Percentiles rank a stretch among this genome's conserved stretches.
These are phyloP conservation scores for Halichoeres trimaculatus DNA, from an alignment of 2,113 vertebrate species.

Conservation along the genomic window DNA sequence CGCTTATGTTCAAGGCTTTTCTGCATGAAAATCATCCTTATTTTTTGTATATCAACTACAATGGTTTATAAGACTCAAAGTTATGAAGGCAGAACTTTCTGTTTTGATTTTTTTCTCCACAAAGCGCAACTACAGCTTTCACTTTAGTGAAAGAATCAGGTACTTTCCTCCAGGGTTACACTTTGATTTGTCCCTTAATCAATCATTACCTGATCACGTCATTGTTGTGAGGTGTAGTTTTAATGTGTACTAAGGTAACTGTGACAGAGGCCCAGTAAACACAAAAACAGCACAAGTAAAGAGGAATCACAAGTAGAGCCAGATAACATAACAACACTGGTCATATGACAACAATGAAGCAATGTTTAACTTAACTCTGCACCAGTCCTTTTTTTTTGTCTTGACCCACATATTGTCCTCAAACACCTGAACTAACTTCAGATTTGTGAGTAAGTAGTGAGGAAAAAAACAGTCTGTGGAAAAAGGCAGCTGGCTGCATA, in stretches of 20 bases:
- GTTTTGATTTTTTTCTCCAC: too few species aligned
- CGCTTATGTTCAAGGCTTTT: too few species aligned
- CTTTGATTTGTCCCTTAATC: too few species aligned
- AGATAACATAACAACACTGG: not conserved
- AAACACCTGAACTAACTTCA: not conserved
- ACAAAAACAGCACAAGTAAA: not conserved
- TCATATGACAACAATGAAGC: constrained; percentile 20
- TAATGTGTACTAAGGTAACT: not conserved
- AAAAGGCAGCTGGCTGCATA: not conserved
- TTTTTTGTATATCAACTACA: too few species aligned
- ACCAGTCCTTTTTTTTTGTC: not conserved
- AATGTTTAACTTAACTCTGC: constrained; percentile 4
- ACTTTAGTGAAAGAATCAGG: too few species aligned
- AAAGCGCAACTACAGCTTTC: too few species aligned
- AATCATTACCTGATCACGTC: too few species aligned
- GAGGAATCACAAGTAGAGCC: not conserved
- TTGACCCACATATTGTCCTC: not conserved
- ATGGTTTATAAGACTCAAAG: too few species aligned
- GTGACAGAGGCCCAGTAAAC: not conserved
- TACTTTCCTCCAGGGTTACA: too few species aligned
- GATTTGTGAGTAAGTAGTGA: not conserved
- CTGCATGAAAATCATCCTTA: too few species aligned
- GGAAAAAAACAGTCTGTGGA: not conserved
- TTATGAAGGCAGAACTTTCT: too few species aligned
- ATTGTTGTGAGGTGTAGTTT: too few species aligned